phyloP scores from a whole-genome alignment of 2,797 vertebrate genomes.

The Sarcophilus harrisii region DNA sequence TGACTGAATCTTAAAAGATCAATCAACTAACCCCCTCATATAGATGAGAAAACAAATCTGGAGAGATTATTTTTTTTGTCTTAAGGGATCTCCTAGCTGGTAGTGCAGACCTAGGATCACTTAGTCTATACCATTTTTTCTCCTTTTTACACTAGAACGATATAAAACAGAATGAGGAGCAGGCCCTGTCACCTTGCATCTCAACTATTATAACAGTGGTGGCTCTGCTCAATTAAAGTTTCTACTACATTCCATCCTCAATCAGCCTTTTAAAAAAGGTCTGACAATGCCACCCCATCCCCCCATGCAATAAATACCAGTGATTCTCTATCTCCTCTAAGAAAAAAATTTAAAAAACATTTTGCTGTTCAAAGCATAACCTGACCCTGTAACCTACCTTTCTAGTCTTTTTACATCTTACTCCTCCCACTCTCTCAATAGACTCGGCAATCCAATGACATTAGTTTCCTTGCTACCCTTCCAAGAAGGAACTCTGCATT shows the following conservation, averaged over 20 bases:
- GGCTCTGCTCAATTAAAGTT: not conserved
- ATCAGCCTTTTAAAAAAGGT: not conserved
- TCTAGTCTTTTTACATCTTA: conserved; percentile 1
- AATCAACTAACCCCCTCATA: not conserved
- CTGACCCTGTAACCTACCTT: not conserved
- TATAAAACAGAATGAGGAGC: not conserved
- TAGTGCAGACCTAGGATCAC: no score
- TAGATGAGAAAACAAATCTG: not conserved
- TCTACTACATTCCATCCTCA: not conserved
- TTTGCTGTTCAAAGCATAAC: not conserved
- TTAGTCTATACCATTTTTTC: no score
- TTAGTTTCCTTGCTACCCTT: not conserved
- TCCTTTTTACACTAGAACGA: no score
- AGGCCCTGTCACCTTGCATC: not conserved
- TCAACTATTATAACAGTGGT: not conserved
- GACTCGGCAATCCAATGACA: not conserved
- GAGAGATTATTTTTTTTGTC: not conserved
- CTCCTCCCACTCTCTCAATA: not conserved
- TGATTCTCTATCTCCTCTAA: not conserved
- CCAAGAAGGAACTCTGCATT: not conserved
- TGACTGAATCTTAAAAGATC: not conserved
- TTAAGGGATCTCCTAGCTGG: not conserved
- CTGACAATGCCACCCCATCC: not conserved
- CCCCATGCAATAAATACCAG: not conserved
- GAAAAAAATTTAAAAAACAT: no score